These are phyloP conservation scores for Erannis defoliaria DNA, from an alignment of 2,888 invertebrate species.

Conservation along the genomic window DNA sequence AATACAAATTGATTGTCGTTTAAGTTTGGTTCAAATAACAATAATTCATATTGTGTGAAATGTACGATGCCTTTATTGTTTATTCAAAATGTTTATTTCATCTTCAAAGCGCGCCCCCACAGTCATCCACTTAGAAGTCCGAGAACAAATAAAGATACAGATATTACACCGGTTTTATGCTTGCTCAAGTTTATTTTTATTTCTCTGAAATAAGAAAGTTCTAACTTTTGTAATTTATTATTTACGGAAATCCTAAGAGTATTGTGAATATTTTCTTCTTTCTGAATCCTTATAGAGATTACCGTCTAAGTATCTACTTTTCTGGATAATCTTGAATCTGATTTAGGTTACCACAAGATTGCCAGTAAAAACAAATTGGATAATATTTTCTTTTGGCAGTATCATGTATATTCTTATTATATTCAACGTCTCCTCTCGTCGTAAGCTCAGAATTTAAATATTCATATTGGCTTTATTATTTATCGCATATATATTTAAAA, in stretches of 20 bases:
- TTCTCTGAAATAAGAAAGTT: constrained; percentile 48
- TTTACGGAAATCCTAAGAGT: constrained; percentile 40
- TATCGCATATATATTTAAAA: constrained; percentile 11
- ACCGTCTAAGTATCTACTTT: constrained; percentile 16
- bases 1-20: constrained; percentile 72
- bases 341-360: constrained; percentile 25
- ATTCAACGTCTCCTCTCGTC: constrained; percentile 7
- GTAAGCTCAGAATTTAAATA: constrained; percentile 17
- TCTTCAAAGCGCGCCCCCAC: constrained; percentile 36
- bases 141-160: constrained; percentile 47
- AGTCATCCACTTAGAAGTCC: constrained; percentile 40
- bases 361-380: constrained; percentile 24
- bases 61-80: constrained; percentile 32
- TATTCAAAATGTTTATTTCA: constrained; percentile 37
- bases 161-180: constrained; percentile 45
- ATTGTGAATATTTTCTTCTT: constrained; percentile 40
- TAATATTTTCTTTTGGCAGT: constrained; percentile 24
- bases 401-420: constrained; percentile 4
- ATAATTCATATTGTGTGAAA: constrained; percentile 46
- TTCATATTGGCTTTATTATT: constrained; percentile 12
- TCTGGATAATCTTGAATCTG: constrained; percentile 30
- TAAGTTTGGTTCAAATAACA: constrained; percentile 51
- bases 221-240: constrained; percentile 46
- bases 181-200: constrained; percentile 46
- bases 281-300: constrained; percentile 29